Percentiles rank a stretch among this genome's conserved stretches.
Conservation (phyloP, 1,140 invertebrate species). For the Helicoverpa armigera region DNA sequence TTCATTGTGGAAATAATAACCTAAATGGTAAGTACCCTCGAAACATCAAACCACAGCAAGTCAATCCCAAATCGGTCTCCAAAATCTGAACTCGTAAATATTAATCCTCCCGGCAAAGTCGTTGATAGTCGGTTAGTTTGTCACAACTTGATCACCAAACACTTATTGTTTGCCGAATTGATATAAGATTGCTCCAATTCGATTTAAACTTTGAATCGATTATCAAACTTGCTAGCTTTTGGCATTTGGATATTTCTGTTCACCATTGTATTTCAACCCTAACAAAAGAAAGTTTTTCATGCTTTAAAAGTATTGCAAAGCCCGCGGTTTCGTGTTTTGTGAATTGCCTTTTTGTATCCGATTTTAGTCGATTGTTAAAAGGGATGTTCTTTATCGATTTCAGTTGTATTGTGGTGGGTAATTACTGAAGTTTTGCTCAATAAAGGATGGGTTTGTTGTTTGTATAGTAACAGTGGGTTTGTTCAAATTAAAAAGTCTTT, state of each 20-base stretch:
- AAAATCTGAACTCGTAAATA: slow-evolving; percentile 16
- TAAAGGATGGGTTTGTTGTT: neutral
- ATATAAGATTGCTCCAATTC: slow-evolving; percentile 1
- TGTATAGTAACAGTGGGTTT: neutral
- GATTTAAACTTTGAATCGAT: slow-evolving; percentile 11
- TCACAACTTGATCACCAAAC: slow-evolving; percentile 7
- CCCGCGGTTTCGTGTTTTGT: slow-evolving; percentile 10
- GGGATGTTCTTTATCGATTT: slow-evolving; percentile 1
- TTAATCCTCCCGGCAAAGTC: slow-evolving; percentile 16
- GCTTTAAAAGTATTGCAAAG: slow-evolving; percentile 30
- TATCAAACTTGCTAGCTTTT: neutral
- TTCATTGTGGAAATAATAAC: too few relatives aligned
- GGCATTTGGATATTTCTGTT: slow-evolving; percentile 13
- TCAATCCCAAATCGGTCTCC: neutral
- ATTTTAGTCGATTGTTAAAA: slow-evolving; percentile 10
- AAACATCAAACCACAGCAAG: neutral
- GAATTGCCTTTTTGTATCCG: slow-evolving; percentile 34
- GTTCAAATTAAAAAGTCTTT: neutral
- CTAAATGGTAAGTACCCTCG: too few relatives aligned
- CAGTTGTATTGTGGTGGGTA: slow-evolving; percentile 3
- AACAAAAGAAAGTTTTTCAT: slow-evolving; percentile 18
- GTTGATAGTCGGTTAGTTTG: slow-evolving; percentile 26
- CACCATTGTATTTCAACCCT: neutral
- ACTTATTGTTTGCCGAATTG: slow-evolving; percentile 20
- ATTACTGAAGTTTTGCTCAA: slow-evolving; percentile 7